Evolutionary conservation across 2,888 invertebrate species (phyloP).

Genomic region (Plagodis dolabraria): DNA sequence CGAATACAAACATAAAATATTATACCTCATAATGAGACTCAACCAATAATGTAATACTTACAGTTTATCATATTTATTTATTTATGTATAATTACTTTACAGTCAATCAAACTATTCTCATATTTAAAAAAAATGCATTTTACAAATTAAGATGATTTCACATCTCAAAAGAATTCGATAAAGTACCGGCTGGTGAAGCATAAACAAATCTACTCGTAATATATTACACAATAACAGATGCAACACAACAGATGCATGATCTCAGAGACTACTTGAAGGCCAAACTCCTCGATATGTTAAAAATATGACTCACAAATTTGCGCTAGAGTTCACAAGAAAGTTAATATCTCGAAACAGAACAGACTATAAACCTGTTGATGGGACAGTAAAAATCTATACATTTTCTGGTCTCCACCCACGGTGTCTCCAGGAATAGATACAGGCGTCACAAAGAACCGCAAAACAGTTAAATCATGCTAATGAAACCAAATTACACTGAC

Average conservation of each 20-base stretch:
- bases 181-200: slow-evolving; percentile 9
- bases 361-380: slow-evolving; percentile 62
- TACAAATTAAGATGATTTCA: too few relatives aligned
- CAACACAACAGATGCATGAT: slow-evolving; percentile 28
- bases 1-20: not conserved
- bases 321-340: slow-evolving; percentile 28
- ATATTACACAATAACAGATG: slow-evolving; percentile 25
- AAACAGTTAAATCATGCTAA: slow-evolving; percentile 62
- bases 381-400: slow-evolving; percentile 57
- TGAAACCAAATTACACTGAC: slow-evolving; percentile 63
- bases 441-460: slow-evolving; percentile 68
- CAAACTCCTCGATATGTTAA: slow-evolving; percentile 11
- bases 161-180: not conserved
- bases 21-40: not conserved
- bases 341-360: slow-evolving; percentile 46
- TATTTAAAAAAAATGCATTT: too few relatives aligned
- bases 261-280: slow-evolving; percentile 23
- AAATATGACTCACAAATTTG: slow-evolving; percentile 21
- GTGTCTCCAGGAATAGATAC: slow-evolving; percentile 64
- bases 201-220: slow-evolving; percentile 15
- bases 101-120: too few relatives aligned
- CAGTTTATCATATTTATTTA: too few relatives aligned
- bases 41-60: too few relatives aligned
- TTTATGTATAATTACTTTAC: too few relatives aligned
- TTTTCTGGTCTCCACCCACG: slow-evolving; percentile 68